Evolutionary conservation across 2,797 vertebrate genomes (phyloP), one percentile per base, ranked within the genome.

Genomic region (Sebastolobus altivelis): DNA sequence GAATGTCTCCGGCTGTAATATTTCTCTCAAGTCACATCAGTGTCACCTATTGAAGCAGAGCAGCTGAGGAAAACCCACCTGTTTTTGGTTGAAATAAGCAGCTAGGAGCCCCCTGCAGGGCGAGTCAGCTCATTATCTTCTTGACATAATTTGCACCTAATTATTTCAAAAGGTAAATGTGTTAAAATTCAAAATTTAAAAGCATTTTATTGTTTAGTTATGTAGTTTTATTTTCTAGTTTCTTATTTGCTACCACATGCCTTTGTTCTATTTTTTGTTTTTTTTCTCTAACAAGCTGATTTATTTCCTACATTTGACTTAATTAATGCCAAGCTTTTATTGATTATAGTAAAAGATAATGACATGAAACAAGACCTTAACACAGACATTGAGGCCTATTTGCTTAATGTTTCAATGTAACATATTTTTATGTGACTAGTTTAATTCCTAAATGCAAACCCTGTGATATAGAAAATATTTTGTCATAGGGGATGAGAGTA

Each of bases 401-500:
- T 20, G 8, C 20, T 55, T 1, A 29, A 25, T 65, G 1, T 58
- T 49, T 49, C 2, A 52, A 29, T 5, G 16, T 43, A 25, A 46
- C 6, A 29, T 54, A 2, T 37, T 68, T n/a, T 61, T 18, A 31
- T 22, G 2, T 52, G 13, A 69, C 11, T 18, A 22, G 10, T 66
- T 55, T 65, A 60, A 75, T 1, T 59, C 29, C 2, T 1, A 8
- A 10, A 27, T 59, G 29, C 14, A 61, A 65, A 68, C 27, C 20
- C 5, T 29, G 22, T 58, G 40, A 58, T 22, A 58, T 11, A 75
- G 22, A 65, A 74, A 70, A 79, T 65, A 68, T 84, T 83, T 88
- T 74, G 65, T 78, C 75, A 55, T 54, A 61, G 65, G 31, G 27
- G 84, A 85, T 78, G 86, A 81, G 75, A 87, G 77, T 77, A 71